Base-by-base conservation (phyloP, 64 coral and sea anemone genomes). In the Pachyseris speciosa region DNA sequence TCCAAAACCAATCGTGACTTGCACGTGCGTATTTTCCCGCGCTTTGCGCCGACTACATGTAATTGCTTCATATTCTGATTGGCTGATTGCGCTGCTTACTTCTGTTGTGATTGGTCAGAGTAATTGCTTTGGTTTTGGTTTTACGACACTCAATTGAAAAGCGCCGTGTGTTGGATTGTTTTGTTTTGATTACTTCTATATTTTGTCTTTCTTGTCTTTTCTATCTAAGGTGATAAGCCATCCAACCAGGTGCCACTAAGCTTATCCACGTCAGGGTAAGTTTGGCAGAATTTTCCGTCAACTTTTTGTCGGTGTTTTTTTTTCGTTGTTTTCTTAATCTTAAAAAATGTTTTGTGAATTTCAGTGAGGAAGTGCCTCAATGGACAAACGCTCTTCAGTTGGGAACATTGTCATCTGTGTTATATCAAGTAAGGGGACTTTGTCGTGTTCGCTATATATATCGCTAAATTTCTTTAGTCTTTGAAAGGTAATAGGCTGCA, bases 301-400 rank as follows among this genome's bases (percentile, higher is more conserved):
- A 71, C 6, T 15, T 42, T 69, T 36, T 8, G 2, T 43, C 16
- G 34, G 7, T 28, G 51, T 9, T 55, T 55, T 55, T 9, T 11
- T 11, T 45, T 58, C 52, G 51, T 17, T 55, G 51, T 55, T 55
- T 55, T 17, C 51, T 10, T 55, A 19, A 44, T 26, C 12, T 76
- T 15, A 50, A 3, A 20, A 2, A 25, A 25, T 44, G 7, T 2
- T 25, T 44, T 74, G 15, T 52, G 27, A 64, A 60, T 40, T 90
- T 29, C 5, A 90, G 88, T 52, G 88, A 69, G 25, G 75, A 81
- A 39, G 63, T 69, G 19, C 88, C 88, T 51, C 38, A 67, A 22
- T 90, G 88, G 88, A 78, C 88, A 16, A 67, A 80, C 25, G 43
- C 44, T 36, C 88, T 90, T 78, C 74, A 80, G 45, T 33, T 90